Percentiles rank a stretch among this genome's conserved stretches.
These are phyloP conservation scores for Mantis religiosa DNA, from an alignment of 2,888 invertebrate genomes.

Conservation along the genomic window DNA sequence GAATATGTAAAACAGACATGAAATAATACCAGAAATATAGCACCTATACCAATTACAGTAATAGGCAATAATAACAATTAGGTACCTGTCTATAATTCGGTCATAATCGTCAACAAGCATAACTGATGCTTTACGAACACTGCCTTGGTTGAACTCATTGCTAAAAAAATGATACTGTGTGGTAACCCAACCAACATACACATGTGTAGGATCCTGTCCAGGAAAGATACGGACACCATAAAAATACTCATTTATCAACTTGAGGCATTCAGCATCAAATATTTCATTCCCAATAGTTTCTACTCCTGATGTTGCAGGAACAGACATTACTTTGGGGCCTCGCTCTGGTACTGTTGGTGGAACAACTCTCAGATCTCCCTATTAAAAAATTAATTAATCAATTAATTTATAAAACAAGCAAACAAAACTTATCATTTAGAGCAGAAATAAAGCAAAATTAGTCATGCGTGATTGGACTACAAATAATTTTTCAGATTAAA, in stretches of 20 bases:
- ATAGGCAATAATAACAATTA: constrained; percentile 10
- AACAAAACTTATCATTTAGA: no score
- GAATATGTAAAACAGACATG: background rate
- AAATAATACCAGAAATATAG: background rate
- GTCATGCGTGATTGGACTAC: no score
- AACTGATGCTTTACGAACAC: constrained; percentile 78
- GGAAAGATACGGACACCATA: constrained; percentile 86
- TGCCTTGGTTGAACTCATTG: constrained; percentile 82
- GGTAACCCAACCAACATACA: constrained; percentile 99
- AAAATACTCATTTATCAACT: constrained; percentile 95
- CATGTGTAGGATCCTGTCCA: constrained; percentile 90
- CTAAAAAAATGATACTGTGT: constrained; percentile 93
- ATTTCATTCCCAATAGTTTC: constrained; percentile 83
- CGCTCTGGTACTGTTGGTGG: constrained; percentile 62
- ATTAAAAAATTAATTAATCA: constrained; percentile 4
- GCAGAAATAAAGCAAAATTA: no score
- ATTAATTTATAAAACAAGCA: background rate
- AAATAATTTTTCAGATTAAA: no score
- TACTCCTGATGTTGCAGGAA: constrained; percentile 64
- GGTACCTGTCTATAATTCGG: constrained; percentile 68
- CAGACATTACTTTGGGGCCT: constrained; percentile 66
- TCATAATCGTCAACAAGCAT: constrained; percentile 78
- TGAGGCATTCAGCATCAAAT: constrained; percentile 80
- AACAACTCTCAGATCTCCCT: constrained; percentile 59
- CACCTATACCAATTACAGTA: no score